Conservation (phyloP, 2,888 invertebrate genomes). For the Scaptomyza caliginosa region DNA sequence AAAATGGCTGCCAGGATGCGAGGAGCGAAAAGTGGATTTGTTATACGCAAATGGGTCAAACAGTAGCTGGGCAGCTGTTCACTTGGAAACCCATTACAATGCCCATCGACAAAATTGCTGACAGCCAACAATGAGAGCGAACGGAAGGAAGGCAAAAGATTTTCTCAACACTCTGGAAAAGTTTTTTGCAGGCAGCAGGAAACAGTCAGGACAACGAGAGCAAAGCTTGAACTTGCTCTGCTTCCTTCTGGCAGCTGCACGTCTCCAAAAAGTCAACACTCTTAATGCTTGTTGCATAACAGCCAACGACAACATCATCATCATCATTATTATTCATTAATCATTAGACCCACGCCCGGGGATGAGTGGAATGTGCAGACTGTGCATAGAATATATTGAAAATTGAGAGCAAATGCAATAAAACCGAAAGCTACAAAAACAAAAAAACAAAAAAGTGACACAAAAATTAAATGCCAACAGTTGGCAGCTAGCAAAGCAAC, state of each 20-base stretch:
- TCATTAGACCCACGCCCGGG: constrained; percentile 43
- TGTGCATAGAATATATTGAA: constrained; percentile 29
- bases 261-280: constrained; percentile 31
- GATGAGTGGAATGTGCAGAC: background rate
- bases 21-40: constrained; percentile 32
- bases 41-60: constrained; percentile 61
- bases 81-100: constrained; percentile 69
- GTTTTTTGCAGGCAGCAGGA: constrained; percentile 48
- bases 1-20: constrained; percentile 58
- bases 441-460: constrained; percentile 2
- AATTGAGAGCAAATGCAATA: constrained; percentile 54
- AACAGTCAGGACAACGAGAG: constrained; percentile 33
- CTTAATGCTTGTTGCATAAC: constrained; percentile 41
- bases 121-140: constrained; percentile 32
- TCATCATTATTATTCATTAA: constrained; percentile 61
- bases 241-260: too few relatives aligned
- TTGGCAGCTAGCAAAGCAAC: constrained; percentile 20
- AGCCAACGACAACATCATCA: constrained; percentile 15
- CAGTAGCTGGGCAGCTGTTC: constrained; percentile 28
- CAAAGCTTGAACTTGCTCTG: too few relatives aligned
- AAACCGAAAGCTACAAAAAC: constrained; percentile 20
- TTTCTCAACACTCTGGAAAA: constrained; percentile 45
- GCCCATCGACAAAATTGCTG: constrained; percentile 68
- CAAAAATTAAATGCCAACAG: constrained; percentile 41
- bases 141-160: constrained; percentile 30